phyloP scores from a whole-genome alignment of 2,888 invertebrate species.

The Eupithecia dodoneata region DNA sequence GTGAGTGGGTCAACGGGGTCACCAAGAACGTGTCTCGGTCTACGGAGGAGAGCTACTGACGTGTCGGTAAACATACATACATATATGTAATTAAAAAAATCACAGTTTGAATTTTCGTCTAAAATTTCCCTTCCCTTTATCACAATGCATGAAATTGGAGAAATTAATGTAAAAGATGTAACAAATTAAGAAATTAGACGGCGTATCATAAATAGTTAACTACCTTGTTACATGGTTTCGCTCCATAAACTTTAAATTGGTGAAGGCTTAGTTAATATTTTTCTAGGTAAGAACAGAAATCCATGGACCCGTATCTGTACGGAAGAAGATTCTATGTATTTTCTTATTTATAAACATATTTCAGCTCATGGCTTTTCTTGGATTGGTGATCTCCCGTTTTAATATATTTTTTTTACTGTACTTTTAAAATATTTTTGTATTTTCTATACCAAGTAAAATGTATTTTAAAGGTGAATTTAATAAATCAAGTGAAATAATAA shows the following conservation, averaged over 20 bases:
- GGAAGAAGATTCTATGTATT: not conserved
- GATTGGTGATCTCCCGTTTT: too few species aligned
- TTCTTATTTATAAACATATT: not conserved
- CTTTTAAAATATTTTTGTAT: too few species aligned
- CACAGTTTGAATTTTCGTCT: not conserved
- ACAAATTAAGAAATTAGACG: constrained; percentile 11
- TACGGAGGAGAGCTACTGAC: too few species aligned
- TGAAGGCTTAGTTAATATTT: not conserved
- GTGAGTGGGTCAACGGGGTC: too few species aligned
- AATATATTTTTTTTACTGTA: too few species aligned
- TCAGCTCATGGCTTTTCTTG: not conserved
- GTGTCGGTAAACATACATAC: too few species aligned
- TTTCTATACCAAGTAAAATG: too few species aligned
- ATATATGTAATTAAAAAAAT: not conserved
- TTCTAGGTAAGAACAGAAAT: not conserved
- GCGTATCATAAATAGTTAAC: not conserved
- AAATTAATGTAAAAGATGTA: constrained; percentile 13
- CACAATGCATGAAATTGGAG: not conserved
- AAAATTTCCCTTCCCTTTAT: not conserved
- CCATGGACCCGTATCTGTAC: not conserved
- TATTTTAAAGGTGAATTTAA: too few species aligned
- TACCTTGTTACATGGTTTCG: constrained; percentile 1
- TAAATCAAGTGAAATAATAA: too few species aligned
- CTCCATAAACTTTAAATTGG: constrained; percentile 6
- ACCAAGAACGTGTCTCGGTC: too few species aligned